Evolutionary conservation across 2,113 vertebrate species (phyloP).

Genomic region (Lagenorhynchus albirostris): DNA sequence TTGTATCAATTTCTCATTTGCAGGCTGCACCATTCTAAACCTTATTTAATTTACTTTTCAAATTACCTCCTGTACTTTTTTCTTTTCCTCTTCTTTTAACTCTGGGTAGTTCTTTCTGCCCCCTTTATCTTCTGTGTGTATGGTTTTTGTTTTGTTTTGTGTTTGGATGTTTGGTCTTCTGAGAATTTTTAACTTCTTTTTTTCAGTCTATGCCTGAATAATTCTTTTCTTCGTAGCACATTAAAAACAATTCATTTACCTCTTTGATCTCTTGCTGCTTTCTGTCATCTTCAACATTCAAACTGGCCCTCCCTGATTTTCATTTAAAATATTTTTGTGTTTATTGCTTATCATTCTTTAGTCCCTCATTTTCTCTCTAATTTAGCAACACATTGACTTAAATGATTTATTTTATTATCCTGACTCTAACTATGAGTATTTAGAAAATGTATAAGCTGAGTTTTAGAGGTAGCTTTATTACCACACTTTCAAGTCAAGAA

Average conservation of each 20-base stretch:
- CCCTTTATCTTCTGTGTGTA: background rate
- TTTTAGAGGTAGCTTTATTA: background rate
- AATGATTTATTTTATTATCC: background rate
- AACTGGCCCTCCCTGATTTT: background rate
- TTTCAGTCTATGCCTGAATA: background rate
- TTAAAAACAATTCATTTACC: background rate
- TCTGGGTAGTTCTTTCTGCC: background rate
- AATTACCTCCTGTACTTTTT: background rate
- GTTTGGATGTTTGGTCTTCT: background rate
- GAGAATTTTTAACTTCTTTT: background rate
- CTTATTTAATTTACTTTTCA: constrained; percentile 16
- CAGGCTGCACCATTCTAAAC: background rate
- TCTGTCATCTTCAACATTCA: background rate
- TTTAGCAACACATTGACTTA: background rate
- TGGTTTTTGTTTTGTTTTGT: background rate
- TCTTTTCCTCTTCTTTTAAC: background rate
- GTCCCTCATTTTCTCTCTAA: background rate
- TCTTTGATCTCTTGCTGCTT: background rate
- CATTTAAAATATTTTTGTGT: constrained; percentile 18
- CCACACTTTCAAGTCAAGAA: background rate
- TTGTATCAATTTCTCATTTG: background rate
- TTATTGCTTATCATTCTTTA: background rate
- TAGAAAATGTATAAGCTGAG: background rate
- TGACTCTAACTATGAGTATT: background rate
- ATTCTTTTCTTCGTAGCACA: background rate